Conservation (phyloP, 2,888 invertebrate genomes). For the Idaea dimidiata region DNA sequence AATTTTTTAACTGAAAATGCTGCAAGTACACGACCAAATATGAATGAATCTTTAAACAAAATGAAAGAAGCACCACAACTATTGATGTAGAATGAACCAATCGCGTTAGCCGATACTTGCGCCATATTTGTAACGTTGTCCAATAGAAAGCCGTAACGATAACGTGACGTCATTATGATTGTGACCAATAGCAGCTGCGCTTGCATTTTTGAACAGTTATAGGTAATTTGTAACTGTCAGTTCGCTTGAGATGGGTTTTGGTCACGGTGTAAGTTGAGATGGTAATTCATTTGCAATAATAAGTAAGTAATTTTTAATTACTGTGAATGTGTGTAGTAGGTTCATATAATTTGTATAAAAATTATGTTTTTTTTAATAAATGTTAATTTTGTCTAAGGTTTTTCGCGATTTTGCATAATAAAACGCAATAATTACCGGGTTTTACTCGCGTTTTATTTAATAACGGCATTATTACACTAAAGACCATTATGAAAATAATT, state of each 20-base stretch:
- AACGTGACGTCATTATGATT: not conserved
- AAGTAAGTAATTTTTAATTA: too few relatives aligned
- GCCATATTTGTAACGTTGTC: conserved; percentile 4
- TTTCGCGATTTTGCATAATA: too few relatives aligned
- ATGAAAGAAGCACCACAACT: conserved; percentile 26
- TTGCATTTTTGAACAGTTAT: not conserved
- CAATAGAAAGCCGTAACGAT: conserved; percentile 17
- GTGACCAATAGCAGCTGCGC: conserved; percentile 39
- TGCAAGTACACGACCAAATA: conserved; percentile 18
- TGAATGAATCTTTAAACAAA: conserved; percentile 25
- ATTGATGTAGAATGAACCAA: not conserved
- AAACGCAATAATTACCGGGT: too few relatives aligned
- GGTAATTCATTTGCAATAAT: too few relatives aligned
- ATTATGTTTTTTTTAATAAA: too few relatives aligned
- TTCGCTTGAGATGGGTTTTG: not conserved
- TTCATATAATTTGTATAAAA: too few relatives aligned
- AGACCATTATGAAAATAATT: too few relatives aligned
- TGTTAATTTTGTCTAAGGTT: too few relatives aligned
- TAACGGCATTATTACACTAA: too few relatives aligned
- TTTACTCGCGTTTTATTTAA: too few relatives aligned
- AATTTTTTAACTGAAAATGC: not conserved
- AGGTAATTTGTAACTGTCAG: not conserved
- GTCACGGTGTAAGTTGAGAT: too few relatives aligned
- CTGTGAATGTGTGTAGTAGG: too few relatives aligned
- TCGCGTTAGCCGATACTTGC: not conserved